phyloP scores from a whole-genome alignment of 2,797 vertebrate genomes.

The Microctenopoma steveboyesi region DNA sequence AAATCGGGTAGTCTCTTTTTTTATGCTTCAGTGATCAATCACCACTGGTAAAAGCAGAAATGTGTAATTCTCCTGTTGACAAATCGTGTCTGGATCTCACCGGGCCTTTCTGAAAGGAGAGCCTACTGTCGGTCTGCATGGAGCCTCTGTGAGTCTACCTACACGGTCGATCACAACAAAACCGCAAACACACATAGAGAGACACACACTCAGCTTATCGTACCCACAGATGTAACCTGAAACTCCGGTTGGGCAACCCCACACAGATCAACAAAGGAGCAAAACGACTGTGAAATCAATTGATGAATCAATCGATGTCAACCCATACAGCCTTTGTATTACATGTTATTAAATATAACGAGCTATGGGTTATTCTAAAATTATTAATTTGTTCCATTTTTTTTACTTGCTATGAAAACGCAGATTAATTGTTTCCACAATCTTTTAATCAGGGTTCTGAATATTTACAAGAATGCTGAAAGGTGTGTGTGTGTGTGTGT shows the following conservation, averaged over 20 bases:
- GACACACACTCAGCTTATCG: slow-evolving; percentile 37
- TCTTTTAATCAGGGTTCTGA: slow-evolving; percentile 19
- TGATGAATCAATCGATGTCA: slow-evolving; percentile 77
- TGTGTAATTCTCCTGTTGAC: slow-evolving; percentile 6
- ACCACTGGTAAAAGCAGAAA: neutral
- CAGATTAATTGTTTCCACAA: slow-evolving; percentile 24
- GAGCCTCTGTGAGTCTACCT: slow-evolving; percentile 54
- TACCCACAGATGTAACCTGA: slow-evolving; percentile 74
- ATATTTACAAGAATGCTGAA: neutral
- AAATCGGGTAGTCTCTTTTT: neutral
- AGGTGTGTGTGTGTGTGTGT: slow-evolving; percentile 12
- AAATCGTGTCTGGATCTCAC: slow-evolving; percentile 20
- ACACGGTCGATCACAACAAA: slow-evolving; percentile 71
- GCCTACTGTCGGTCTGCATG: slow-evolving; percentile 56
- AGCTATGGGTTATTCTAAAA: slow-evolving; percentile 53
- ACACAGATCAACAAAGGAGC: slow-evolving; percentile 79
- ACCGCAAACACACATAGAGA: slow-evolving; percentile 65
- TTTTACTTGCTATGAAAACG: slow-evolving; percentile 30
- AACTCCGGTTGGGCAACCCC: slow-evolving; percentile 77
- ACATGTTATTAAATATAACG: slow-evolving; percentile 74
- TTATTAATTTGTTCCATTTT: slow-evolving; percentile 58
- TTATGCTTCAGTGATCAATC: neutral
- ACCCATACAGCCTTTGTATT: slow-evolving; percentile 61
- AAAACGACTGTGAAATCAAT: slow-evolving; percentile 83
- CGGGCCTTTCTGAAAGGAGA: slow-evolving; percentile 42